phyloP scores from a whole-genome alignment of 2,888 invertebrate genomes.

The Arrhopalites spinosus region DNA sequence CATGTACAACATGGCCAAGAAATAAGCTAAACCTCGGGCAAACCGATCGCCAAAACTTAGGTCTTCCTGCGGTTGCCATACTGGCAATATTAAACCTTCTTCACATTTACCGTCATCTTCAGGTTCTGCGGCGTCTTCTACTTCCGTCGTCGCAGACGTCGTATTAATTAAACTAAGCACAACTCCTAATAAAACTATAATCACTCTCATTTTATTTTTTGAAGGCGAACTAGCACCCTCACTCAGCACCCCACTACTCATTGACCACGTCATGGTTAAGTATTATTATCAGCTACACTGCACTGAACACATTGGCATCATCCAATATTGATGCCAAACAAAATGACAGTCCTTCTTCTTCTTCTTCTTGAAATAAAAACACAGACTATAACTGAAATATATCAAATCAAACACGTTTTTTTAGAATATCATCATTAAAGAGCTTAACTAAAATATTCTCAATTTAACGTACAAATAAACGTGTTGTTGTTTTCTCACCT shows the following conservation, averaged over 20 bases:
- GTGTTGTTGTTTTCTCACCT: not conserved
- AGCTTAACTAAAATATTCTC: too few relatives aligned
- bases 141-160: conserved; percentile 5
- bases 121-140: not conserved
- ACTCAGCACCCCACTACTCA: not conserved
- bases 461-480: not conserved
- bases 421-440: too few relatives aligned
- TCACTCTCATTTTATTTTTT: not conserved
- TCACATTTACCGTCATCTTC: not conserved
- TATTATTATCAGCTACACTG: conserved; percentile 9
- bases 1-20: conserved; percentile 84
- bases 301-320: conserved; percentile 32
- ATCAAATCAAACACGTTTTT: not conserved
- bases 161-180: conserved; percentile 18
- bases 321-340: conserved; percentile 1
- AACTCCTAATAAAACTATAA: conserved; percentile 19
- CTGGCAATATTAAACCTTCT: conserved; percentile 72
- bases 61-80: conserved; percentile 84
- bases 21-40: conserved; percentile 87
- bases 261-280: conserved; percentile 16
- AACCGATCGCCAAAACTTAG: conserved; percentile 71
- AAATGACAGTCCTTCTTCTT: not conserved
- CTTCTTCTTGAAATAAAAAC: not conserved
- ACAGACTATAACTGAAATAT: not conserved
- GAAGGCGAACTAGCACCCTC: not conserved